Base-by-base conservation (phyloP, 2,113 vertebrate genomes). In the Hippocampus mohnikei region DNA sequence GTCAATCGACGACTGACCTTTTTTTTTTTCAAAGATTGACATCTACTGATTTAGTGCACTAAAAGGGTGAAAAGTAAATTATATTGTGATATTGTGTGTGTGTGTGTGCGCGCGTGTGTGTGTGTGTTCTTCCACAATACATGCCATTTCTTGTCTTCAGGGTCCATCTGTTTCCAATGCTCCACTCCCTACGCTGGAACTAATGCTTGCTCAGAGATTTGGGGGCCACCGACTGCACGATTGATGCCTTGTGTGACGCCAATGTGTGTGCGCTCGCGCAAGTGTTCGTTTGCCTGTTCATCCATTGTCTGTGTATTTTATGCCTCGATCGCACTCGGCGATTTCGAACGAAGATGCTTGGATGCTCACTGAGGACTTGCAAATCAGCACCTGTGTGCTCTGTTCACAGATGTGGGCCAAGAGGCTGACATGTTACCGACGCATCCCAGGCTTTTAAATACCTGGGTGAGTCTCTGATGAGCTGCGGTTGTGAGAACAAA, bases 131-230 rank as follows among this genome's bases (percentile, higher is more conserved):
- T 53, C 66, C 69, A 65, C 80, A 56, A 77, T 71, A 72, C 78
- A 81, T 73, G 80, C 79, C 78, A 23, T 76, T 71, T 55, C 70
- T 67, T 70, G 73, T 80, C 77, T 84, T 58, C 2, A 65, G 74
- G 73, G 64, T 83, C 88, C 88, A 91, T 92, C 90, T 93, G 91
- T 84, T 89, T 92, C 86, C 79, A 91, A 89, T 93, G 89, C 88
- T 90, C 67, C 80, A 78, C 77, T 87, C 80, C 86, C 75, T 80
- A 68, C 73, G 60, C 86, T 91, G 90, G 88, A 91, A 91, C 88
- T 85, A 92, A 92, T 91, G 69, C 71, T 40, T 80, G 81, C 70
- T 76, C 72, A 73, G 84, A 85, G 82, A 85, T 84, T 77, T 83
- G 85, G 82, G 55, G 80, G 85, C 80, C 84, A 77, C 65, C 23